A percentile compares a stretch with the other conserved stretches of the same genome.
Conservation (phyloP, 2,888 invertebrate species). For the Caenorhabditis zanzibari region DNA sequence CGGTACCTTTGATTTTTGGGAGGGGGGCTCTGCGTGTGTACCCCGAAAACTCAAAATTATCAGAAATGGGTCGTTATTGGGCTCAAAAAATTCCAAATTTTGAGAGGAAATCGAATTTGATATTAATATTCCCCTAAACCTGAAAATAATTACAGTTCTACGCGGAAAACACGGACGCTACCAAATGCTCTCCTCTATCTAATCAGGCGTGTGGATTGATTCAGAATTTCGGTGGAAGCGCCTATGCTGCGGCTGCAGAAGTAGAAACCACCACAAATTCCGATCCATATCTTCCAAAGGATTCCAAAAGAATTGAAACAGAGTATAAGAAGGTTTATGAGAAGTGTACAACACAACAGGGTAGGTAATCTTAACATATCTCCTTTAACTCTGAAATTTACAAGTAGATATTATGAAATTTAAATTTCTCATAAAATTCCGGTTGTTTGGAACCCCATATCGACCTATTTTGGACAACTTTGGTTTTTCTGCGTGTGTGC, state of each 20-base stretch:
- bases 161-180: not conserved
- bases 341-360: not conserved
- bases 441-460: not conserved
- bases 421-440: too few species aligned
- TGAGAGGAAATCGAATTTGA: too few species aligned
- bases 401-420: not conserved
- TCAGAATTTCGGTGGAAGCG: not conserved
- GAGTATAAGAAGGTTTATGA: not conserved
- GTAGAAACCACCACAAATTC: not conserved
- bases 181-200: not conserved
- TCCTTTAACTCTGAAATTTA: too few species aligned
- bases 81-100: conserved; percentile 1
- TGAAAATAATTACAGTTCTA: not conserved
- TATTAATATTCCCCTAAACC: too few species aligned
- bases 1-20: not conserved
- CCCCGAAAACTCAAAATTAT: not conserved
- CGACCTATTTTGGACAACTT: too few species aligned
- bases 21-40: not conserved
- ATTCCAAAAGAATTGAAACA: not conserved
- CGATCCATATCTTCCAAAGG: not conserved
- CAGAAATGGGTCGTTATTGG: not conserved
- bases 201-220: not conserved
- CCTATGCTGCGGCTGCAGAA: not conserved
- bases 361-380: too few species aligned
- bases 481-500: too few species aligned